phyloP scores from a whole-genome alignment of 2,888 invertebrate species.

The Xanthorhoe spadicearia region DNA sequence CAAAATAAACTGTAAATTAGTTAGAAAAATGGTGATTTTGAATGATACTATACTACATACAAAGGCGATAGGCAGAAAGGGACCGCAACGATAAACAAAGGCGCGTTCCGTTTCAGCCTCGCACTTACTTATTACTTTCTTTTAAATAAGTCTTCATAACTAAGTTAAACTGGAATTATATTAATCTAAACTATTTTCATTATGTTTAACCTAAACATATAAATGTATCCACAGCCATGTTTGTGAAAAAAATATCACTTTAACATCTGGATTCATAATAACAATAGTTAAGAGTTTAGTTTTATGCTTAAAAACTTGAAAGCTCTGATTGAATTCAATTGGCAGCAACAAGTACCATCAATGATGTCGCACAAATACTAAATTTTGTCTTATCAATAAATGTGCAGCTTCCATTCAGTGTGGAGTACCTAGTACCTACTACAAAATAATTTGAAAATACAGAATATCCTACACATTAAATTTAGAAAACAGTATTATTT shows the following conservation, averaged over 20 bases:
- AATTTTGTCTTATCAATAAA: slow-evolving; percentile 15
- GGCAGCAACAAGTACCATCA: slow-evolving; percentile 9
- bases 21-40: no score
- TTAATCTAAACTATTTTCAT: no score
- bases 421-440: not conserved
- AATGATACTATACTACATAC: no score
- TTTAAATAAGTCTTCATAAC: no score
- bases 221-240: no score
- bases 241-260: not conserved
- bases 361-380: slow-evolving; percentile 10
- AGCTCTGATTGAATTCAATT: slow-evolving; percentile 13
- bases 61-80: no score
- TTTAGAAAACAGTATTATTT: not conserved
- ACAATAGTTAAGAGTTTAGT: slow-evolving; percentile 6
- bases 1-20: no score
- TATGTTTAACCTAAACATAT: no score
- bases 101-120: no score
- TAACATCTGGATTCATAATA: not conserved
- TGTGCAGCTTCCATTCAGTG: slow-evolving; percentile 12
- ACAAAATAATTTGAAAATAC: not conserved
- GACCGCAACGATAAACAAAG: no score
- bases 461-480: not conserved
- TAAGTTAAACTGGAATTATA: no score
- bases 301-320: slow-evolving; percentile 21
- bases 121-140: no score